These are phyloP conservation scores for Campoplex capitator DNA, from an alignment of 2,888 invertebrate species.

Conservation along the genomic window DNA sequence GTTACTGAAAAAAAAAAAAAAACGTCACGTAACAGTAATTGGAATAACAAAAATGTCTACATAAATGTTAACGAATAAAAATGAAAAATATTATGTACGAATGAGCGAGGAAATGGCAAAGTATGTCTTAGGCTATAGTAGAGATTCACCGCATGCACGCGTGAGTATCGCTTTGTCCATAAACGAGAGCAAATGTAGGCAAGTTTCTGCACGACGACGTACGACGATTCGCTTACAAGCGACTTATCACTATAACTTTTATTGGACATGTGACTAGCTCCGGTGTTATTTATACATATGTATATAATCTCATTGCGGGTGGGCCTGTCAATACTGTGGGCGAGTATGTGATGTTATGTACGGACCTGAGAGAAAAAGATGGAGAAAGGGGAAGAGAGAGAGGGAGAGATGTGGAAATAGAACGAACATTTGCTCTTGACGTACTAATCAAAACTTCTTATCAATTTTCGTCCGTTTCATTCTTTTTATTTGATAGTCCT, in stretches of 20 bases:
- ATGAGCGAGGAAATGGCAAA: background rate
- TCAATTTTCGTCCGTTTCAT: slow-evolving; percentile 39
- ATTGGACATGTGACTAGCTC: slow-evolving; percentile 44
- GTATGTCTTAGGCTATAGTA: background rate
- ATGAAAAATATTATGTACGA: background rate
- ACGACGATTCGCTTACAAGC: slow-evolving; percentile 32
- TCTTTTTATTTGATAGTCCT: slow-evolving; percentile 42
- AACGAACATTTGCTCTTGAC: slow-evolving; percentile 13
- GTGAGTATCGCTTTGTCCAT: slow-evolving; percentile 28
- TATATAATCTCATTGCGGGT: slow-evolving; percentile 28
- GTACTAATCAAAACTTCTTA: slow-evolving; percentile 63
- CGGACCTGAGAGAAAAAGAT: slow-evolving; percentile 21
- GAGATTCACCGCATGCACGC: background rate
- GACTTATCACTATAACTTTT: slow-evolving; percentile 52
- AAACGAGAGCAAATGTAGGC: slow-evolving; percentile 29
- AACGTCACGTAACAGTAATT: too few relatives aligned
- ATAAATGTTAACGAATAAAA: background rate
- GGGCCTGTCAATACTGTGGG: slow-evolving; percentile 54
- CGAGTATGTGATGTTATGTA: slow-evolving; percentile 1
- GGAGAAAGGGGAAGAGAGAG: background rate
- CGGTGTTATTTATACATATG: slow-evolving; percentile 43
- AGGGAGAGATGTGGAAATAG: slow-evolving; percentile 8
- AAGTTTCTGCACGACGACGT: slow-evolving; percentile 15
- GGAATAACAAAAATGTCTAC: too few relatives aligned
- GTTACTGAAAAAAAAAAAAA: background rate